phyloP scores from a whole-genome alignment of 53 echinoderm and acorn worm genomes.

The Paracentrotus lividus region DNA sequence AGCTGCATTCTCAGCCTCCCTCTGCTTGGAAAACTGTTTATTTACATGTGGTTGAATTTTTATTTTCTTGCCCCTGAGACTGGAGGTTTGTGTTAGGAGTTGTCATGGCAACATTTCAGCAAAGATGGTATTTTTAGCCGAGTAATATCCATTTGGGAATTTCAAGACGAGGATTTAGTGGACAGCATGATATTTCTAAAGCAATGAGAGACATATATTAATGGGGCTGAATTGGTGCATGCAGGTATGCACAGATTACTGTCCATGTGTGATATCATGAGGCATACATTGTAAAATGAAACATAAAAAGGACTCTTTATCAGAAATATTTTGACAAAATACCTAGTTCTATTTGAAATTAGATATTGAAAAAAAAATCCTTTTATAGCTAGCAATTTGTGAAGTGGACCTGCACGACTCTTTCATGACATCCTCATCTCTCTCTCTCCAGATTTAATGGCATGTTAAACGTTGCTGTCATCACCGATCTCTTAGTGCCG shows the following conservation, averaged over 20 bases:
- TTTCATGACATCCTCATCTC: not conserved
- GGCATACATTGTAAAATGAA: not conserved
- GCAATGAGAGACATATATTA: not conserved
- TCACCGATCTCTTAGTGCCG: not conserved
- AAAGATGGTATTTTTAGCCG: not conserved
- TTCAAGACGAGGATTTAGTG: not conserved
- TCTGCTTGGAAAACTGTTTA: not conserved
- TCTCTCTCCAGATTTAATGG: not conserved
- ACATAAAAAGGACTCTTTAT: not conserved
- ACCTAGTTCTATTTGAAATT: too few relatives aligned
- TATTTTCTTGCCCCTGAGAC: not conserved
- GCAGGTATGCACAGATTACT: not conserved
- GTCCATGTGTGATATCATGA: not conserved
- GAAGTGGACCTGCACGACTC: not conserved
- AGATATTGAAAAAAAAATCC: not conserved
- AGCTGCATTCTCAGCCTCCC: not conserved
- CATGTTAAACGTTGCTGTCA: not conserved
- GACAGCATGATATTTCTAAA: not conserved
- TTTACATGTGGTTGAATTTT: not conserved
- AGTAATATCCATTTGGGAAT: not conserved
- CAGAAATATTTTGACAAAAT: not conserved
- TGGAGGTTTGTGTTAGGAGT: not conserved
- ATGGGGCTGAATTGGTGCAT: not conserved
- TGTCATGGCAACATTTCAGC: slow-evolving; percentile 1
- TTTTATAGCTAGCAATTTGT: not conserved